Percentiles rank a stretch among this genome's conserved stretches.
Evolutionary conservation across 2,888 invertebrate genomes (phyloP).

Genomic region (Helleia helle): DNA sequence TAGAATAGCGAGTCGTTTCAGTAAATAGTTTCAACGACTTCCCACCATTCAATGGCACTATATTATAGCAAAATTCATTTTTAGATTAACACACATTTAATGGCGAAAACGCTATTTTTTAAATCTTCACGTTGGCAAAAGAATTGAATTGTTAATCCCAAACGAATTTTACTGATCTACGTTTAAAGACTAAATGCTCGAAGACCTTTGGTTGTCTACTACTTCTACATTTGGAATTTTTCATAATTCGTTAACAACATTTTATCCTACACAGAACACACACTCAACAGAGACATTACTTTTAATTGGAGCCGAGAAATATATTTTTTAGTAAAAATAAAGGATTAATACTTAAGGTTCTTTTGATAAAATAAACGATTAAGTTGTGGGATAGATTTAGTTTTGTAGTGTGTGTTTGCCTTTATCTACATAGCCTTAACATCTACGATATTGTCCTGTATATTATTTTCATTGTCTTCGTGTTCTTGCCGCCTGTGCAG

Average conservation of each 20-base stretch:
- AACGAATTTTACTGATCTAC: constrained; percentile 17
- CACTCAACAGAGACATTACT: too few species aligned
- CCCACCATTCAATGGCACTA: constrained; percentile 33
- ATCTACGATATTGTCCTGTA: constrained; percentile 51
- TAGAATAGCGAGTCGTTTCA: constrained; percentile 1
- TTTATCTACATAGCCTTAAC: constrained; percentile 48
- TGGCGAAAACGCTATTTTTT: not conserved
- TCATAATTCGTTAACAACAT: not conserved
- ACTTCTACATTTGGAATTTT: constrained; percentile 38
- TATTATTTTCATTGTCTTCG: constrained; percentile 40
- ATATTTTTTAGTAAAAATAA: too few species aligned
- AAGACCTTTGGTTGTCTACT: constrained; percentile 64
- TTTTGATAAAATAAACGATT: too few species aligned
- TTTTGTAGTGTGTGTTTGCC: not conserved
- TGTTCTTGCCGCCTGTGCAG: constrained; percentile 49
- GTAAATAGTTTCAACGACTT: constrained; percentile 12
- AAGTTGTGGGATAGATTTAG: too few species aligned
- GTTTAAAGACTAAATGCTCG: constrained; percentile 36
- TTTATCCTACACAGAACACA: too few species aligned
- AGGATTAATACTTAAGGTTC: too few species aligned
- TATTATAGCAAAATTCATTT: constrained; percentile 6
- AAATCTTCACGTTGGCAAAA: not conserved
- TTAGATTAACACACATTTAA: not conserved
- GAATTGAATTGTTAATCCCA: not conserved
- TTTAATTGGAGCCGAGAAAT: too few species aligned